These are phyloP conservation scores for Cataglyphis cursor DNA, from an alignment of 2,888 invertebrate genomes.

Conservation along the genomic window DNA sequence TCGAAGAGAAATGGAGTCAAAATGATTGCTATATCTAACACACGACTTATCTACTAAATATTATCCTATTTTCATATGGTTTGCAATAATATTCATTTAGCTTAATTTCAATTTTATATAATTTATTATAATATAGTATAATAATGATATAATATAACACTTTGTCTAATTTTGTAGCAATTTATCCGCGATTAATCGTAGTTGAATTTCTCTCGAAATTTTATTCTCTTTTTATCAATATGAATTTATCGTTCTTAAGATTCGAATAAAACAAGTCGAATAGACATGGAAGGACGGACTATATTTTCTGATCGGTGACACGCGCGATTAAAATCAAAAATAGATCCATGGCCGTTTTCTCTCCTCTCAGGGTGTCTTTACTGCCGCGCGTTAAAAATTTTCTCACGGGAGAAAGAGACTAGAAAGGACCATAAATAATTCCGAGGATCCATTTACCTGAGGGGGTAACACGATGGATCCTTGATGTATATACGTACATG, in stretches of 20 bases:
- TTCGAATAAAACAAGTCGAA: not conserved
- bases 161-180: not conserved
- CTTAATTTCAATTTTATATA: too few species aligned
- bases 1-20: not conserved
- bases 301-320: slow-evolving; percentile 36
- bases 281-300: not conserved
- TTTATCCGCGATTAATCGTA: not conserved
- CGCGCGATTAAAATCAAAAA: slow-evolving; percentile 43
- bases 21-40: not conserved
- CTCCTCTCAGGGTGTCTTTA: slow-evolving; percentile 24
- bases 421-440: slow-evolving; percentile 68
- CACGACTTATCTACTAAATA: not conserved
- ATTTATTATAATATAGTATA: too few species aligned
- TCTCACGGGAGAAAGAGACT: slow-evolving; percentile 51
- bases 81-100: too few species aligned
- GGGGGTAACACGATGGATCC: slow-evolving; percentile 59
- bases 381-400: slow-evolving; percentile 46
- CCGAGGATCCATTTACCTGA: slow-evolving; percentile 70
- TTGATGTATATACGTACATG: slow-evolving; percentile 26
- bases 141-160: too few species aligned
- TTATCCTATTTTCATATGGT: not conserved
- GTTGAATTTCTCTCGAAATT: not conserved
- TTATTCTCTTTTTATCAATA: slow-evolving; percentile 14
- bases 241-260: slow-evolving; percentile 7
- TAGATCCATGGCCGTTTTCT: slow-evolving; percentile 14